A percentile compares a stretch with the other conserved stretches of the same genome.
These are phyloP conservation scores for Plagiodera versicolora DNA, from an alignment of 2,888 invertebrate genomes.

Conservation along the genomic window DNA sequence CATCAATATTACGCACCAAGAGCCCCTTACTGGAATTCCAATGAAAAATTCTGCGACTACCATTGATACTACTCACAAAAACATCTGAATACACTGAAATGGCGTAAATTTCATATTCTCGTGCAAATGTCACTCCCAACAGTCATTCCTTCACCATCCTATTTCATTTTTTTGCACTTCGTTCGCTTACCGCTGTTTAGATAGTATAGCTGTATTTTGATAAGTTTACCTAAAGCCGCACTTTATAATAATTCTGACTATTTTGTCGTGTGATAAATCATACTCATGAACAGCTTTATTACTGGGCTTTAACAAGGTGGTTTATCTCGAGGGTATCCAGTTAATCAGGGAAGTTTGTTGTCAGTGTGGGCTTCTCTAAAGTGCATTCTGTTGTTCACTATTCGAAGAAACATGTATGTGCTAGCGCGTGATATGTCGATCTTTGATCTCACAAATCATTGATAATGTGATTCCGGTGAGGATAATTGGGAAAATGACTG, in stretches of 20 bases:
- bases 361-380: slow-evolving; percentile 2
- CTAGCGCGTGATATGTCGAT: not conserved
- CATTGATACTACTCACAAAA: no score
- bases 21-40: no score
- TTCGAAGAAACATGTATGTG: not conserved
- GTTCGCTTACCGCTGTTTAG: slow-evolving; percentile 26
- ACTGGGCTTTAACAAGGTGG: slow-evolving; percentile 17
- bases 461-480: not conserved
- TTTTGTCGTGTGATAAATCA: slow-evolving; percentile 21
- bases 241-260: slow-evolving; percentile 21
- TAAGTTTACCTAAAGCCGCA: slow-evolving; percentile 29
- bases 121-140: not conserved
- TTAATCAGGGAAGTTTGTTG: slow-evolving; percentile 8
- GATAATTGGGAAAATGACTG: not conserved
- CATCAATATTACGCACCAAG: no score
- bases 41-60: no score
- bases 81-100: no score
- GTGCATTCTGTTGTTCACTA: not conserved
- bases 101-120: not conserved
- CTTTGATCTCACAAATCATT: not conserved
- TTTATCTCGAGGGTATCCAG: slow-evolving; percentile 4
- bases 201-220: slow-evolving; percentile 32
- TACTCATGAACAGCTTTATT: slow-evolving; percentile 23
- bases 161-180: slow-evolving; percentile 18
- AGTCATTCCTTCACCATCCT: slow-evolving; percentile 8